These are phyloP conservation scores for Lapara coniferarum DNA, from an alignment of 2,888 invertebrate genomes.

Conservation along the genomic window DNA sequence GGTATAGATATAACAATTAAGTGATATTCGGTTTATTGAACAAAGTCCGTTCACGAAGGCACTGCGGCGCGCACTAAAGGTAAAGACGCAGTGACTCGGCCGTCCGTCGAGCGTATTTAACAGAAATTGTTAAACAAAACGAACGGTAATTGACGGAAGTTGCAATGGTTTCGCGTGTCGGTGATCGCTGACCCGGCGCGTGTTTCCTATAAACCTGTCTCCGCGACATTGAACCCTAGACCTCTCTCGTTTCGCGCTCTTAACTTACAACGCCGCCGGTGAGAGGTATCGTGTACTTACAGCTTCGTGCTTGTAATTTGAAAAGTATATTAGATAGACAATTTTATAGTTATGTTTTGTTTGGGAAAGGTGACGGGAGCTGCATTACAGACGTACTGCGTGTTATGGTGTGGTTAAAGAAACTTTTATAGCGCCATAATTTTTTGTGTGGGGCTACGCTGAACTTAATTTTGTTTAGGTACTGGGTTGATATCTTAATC, in stretches of 20 bases:
- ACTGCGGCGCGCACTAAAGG: not conserved
- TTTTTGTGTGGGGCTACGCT: no score
- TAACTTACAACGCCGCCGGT: slow-evolving; percentile 23
- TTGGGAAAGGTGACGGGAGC: not conserved
- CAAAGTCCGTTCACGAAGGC: not conserved
- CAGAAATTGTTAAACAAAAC: slow-evolving; percentile 16
- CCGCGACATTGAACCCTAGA: slow-evolving; percentile 26
- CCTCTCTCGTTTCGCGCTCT: slow-evolving; percentile 27
- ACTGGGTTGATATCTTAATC: no score
- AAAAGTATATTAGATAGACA: slow-evolving; percentile 23
- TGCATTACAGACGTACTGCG: not conserved
- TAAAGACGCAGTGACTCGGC: not conserved
- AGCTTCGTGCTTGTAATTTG: slow-evolving; percentile 23
- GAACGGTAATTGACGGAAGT: slow-evolving; percentile 29
- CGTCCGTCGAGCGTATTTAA: slow-evolving; percentile 15
- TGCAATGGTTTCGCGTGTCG: slow-evolving; percentile 24
- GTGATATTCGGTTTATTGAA: slow-evolving; percentile 4
- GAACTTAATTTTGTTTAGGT: no score
- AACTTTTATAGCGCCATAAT: no score
- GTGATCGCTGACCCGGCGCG: slow-evolving; percentile 26
- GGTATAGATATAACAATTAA: slow-evolving; percentile 5
- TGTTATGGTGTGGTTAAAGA: no score
- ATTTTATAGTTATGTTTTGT: slow-evolving; percentile 8
- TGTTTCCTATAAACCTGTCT: slow-evolving; percentile 29
- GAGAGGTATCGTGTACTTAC: slow-evolving; percentile 25